Evolutionary conservation across 2,113 vertebrate species (phyloP), one percentile per base, ranked within the genome.

Genomic region (Atrichornis clamosus): DNA sequence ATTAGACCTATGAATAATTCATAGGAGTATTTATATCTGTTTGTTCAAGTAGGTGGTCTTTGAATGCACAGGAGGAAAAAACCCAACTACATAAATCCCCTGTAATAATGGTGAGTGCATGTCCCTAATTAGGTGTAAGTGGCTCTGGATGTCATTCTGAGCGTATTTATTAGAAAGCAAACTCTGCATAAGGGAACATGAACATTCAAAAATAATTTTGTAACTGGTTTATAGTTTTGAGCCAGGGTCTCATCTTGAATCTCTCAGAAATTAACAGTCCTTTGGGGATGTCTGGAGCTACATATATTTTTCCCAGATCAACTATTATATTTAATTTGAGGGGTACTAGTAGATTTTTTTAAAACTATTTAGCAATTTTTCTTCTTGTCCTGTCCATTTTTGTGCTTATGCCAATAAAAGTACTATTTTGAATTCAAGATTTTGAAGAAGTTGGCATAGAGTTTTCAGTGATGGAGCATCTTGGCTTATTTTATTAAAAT

Each of bases 381-480:
- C 24, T 76, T 88, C 46, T 70, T 65, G 5, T 52, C 74, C 47
- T 62, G 13, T n/a, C 28, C 3, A 37, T 73, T 88, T 91, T 68
- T 91, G 22, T 84, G 35, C 18, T 84, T 70, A 46, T 87, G 26
- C n/a, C 42, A 89, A 69, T 32, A 65, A 91, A 87, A 80, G 13
- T 4, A 37, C 19, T 28, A 37, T 49, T 80, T 92, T 44, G 35
- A 85, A 60, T 60, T 37, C 14, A n/a, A 50, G 18, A 69, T 65
- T 76, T 80, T 77, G 35, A 83, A 47, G 39, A 64, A 33, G 11
- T 7, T 89, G 52, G 41, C 28, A 28, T 12, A 83, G 67, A 85
- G 13, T 19, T 12, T 73, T 33, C 46, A n/a, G 46, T 28, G 50
- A 27, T 42, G 3, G n/a, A 83, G 8, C 0, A 0, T 76, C 46